A percentile compares a stretch with the other conserved stretches of the same genome.
These are phyloP conservation scores for Choristoneura rosaceana DNA, from an alignment of 2,888 invertebrate species.

Conservation along the genomic window DNA sequence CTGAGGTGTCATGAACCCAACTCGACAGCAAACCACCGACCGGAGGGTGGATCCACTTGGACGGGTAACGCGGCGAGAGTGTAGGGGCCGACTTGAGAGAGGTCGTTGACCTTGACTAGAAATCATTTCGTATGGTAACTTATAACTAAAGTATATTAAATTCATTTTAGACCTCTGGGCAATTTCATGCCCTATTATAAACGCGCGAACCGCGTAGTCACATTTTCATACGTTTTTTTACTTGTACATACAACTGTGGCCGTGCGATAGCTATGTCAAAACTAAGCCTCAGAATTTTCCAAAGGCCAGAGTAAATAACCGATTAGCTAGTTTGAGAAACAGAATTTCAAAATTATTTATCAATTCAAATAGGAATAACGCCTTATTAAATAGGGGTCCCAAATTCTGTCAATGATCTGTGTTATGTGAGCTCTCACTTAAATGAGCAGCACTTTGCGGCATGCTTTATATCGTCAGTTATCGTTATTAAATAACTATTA, in stretches of 20 bases:
- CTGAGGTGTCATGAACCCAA: constrained; percentile 9
- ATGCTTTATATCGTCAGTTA: background rate
- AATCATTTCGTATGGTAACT: constrained; percentile 1
- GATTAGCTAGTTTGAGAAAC: constrained; percentile 10
- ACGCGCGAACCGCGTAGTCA: background rate
- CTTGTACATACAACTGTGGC: background rate
- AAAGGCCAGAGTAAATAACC: background rate
- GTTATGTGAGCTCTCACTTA: background rate
- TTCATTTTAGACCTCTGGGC: background rate
- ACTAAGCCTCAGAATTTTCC: no score
- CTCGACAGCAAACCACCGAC: constrained; percentile 9
- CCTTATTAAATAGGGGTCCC: constrained; percentile 30
- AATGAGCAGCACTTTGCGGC: background rate
- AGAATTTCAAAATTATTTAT: background rate
- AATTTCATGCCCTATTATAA: background rate
- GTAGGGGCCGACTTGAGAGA: constrained; percentile 23
- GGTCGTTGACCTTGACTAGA: constrained; percentile 13
- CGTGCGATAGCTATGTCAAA: no score
- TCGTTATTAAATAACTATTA: background rate
- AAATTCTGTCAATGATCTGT: background rate
- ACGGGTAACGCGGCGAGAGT: constrained; percentile 16
- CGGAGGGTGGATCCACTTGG: constrained; percentile 12
- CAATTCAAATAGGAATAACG: constrained; percentile 1
- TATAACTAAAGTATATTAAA: constrained; percentile 5
- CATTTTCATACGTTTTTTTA: background rate